phyloP scores from a whole-genome alignment of 2,113 vertebrate genomes.

The Hiodon alosoides region DNA sequence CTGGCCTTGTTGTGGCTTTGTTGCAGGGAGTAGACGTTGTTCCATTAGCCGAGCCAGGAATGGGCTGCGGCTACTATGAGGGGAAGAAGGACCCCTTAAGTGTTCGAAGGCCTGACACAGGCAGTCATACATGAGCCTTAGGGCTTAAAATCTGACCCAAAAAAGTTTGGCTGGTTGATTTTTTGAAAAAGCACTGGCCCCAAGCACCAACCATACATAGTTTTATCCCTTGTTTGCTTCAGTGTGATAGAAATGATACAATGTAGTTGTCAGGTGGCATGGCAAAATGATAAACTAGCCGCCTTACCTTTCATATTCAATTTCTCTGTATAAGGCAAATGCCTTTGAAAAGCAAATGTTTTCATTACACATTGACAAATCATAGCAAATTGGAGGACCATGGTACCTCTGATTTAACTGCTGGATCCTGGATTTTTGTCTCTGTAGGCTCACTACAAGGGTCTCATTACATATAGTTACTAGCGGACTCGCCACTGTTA shows the following conservation, averaged over 20 bases:
- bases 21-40: background rate
- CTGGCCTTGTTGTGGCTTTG: background rate
- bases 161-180: background rate
- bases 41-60: background rate
- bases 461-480: background rate
- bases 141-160: background rate
- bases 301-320: background rate
- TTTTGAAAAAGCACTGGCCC: too few relatives aligned
- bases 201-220: background rate
- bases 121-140: background rate
- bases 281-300: background rate
- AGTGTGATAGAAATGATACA: background rate
- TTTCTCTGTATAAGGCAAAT: background rate
- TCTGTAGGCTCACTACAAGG: constrained; percentile 1
- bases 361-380: background rate
- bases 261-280: background rate
- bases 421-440: background rate
- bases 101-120: constrained; percentile 5
- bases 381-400: background rate
- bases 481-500: background rate
- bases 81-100: background rate
- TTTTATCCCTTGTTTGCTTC: too few relatives aligned
- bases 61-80: background rate
- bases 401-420: background rate
- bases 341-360: background rate